These are phyloP conservation scores for Tragulus kanchil DNA, from an alignment of 2,113 vertebrate species.

Conservation along the genomic window DNA sequence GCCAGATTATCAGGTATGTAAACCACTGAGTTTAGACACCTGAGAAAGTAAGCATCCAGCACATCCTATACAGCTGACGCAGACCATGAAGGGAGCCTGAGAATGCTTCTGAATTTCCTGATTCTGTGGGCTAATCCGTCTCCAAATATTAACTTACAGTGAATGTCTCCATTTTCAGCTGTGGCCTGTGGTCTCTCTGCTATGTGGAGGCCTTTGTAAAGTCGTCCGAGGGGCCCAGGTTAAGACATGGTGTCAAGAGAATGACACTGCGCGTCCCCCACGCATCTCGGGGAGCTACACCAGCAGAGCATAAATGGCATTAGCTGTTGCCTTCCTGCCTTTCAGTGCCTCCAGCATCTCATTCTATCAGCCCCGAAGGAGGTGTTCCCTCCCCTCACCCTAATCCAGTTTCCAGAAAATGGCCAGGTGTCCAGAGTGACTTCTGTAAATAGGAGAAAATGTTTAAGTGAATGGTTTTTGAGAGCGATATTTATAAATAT, in stretches of 20 bases:
- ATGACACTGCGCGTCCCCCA: not conserved
- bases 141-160: not conserved
- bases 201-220: not conserved
- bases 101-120: conserved; percentile 1
- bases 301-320: not conserved
- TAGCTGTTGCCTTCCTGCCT: not conserved
- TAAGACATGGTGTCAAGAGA: not conserved
- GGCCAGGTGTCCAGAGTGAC: not conserved
- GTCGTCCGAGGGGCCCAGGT: not conserved
- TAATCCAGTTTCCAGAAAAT: not conserved
- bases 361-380: not conserved
- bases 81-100: not conserved
- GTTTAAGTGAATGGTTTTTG: not conserved
- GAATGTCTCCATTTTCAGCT: not conserved
- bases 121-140: not conserved
- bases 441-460: not conserved
- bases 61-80: not conserved
- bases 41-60: conserved; percentile 17
- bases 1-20: conserved; percentile 17
- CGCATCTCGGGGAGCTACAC: not conserved
- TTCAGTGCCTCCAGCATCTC: not conserved
- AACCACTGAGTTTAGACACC: not conserved
- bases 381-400: not conserved
- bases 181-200: not conserved
- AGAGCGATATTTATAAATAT: conserved; percentile 23